Evolutionary conservation across 2,113 vertebrate species (phyloP).

Genomic region (Poeciliopsis turrubarensis): DNA sequence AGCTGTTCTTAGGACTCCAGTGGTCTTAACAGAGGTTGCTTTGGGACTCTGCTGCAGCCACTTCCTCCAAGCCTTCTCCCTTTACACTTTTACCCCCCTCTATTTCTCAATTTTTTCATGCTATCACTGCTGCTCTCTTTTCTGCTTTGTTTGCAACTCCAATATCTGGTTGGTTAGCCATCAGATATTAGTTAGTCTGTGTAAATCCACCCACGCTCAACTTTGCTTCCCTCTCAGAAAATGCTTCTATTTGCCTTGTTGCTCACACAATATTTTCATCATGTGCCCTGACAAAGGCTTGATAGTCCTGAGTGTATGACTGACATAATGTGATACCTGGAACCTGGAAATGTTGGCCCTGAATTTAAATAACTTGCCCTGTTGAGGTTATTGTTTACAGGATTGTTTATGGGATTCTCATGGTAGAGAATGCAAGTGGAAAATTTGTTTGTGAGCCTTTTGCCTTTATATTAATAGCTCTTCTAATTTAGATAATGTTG

Average conservation of each 20-base stretch:
- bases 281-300: not conserved
- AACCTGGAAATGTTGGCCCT: not conserved
- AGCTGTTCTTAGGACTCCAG: no score
- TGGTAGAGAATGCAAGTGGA: not conserved
- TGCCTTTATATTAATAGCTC: not conserved
- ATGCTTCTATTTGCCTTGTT: not conserved
- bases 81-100: no score
- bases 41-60: no score
- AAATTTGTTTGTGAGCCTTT: not conserved
- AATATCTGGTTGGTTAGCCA: not conserved
- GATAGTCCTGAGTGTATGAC: not conserved
- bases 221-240: no score
- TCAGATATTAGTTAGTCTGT: no score
- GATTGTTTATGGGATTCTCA: not conserved
- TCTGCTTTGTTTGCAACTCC: not conserved
- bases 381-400: not conserved
- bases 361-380: not conserved
- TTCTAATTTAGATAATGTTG: not conserved
- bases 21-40: no score
- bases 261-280: constrained; percentile 7
- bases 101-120: no score
- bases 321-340: not conserved
- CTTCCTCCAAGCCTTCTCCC: no score
- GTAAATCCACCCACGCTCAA: no score
- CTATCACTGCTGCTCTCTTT: no score